These are phyloP conservation scores for Oenanthe oenanthe DNA, from an alignment of 2,113 vertebrate species.

Conservation along the genomic window DNA sequence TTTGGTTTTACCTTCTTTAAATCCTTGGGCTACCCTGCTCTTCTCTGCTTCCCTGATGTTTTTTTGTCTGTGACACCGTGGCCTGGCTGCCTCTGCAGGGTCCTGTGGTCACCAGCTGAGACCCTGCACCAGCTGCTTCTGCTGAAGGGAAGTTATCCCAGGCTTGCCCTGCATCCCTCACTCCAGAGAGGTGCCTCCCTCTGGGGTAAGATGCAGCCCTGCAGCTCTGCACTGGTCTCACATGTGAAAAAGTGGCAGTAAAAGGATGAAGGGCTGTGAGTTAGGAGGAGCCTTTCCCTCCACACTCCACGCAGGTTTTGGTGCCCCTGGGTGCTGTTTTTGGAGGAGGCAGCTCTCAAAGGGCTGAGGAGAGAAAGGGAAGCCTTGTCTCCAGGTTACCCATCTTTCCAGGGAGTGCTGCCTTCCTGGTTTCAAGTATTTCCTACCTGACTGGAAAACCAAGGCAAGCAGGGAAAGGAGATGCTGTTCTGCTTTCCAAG, in stretches of 20 bases:
- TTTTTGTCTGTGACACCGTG: background rate
- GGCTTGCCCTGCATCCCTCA: background rate
- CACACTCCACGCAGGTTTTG: accelerated
- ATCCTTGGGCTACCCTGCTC: background rate
- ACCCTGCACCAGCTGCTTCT: background rate
- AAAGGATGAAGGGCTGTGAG: background rate
- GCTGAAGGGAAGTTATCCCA: background rate
- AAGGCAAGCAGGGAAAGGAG: background rate
- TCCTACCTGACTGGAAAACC: background rate
- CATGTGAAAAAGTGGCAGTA: background rate
- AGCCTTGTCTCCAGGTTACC: background rate
- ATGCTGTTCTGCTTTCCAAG: background rate
- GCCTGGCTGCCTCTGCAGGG: background rate
- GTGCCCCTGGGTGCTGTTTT: background rate
- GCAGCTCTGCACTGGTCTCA: accelerated
- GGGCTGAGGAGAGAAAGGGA: background rate
- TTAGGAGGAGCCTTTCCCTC: background rate
- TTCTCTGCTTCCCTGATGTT: background rate
- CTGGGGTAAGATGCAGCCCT: background rate
- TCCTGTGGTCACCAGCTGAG: background rate
- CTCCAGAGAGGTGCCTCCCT: background rate
- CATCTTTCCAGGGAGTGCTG: background rate
- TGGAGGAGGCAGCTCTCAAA: background rate
- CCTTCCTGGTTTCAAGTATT: background rate
- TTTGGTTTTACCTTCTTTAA: background rate